A percentile compares a stretch with the other conserved stretches of the same genome.
These are phyloP conservation scores for Aspidiotus rigidus DNA, from an alignment of 2,888 invertebrate genomes.

Conservation along the genomic window DNA sequence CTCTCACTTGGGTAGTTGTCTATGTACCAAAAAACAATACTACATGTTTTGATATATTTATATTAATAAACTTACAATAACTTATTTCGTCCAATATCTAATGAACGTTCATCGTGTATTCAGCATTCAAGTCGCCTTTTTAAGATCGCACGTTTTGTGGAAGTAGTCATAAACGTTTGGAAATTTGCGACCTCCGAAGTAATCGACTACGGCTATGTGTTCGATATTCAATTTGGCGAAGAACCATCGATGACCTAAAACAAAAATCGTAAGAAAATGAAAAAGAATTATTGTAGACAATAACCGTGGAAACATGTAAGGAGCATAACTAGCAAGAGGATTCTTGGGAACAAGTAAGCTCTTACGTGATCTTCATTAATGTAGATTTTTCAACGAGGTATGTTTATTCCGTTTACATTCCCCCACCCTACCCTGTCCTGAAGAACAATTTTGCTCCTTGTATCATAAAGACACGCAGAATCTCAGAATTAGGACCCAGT, in stretches of 20 bases:
- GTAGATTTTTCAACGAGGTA: background rate
- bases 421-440: too few species aligned
- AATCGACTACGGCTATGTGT: constrained; percentile 66
- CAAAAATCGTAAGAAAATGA: constrained; percentile 24
- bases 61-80: too few species aligned
- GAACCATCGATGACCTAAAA: constrained; percentile 68
- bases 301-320: background rate
- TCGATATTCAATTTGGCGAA: constrained; percentile 65
- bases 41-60: too few species aligned
- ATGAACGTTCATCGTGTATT: too few species aligned
- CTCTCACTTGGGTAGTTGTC: too few species aligned
- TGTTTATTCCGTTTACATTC: too few species aligned
- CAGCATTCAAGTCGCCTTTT: background rate
- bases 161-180: constrained; percentile 55
- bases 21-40: too few species aligned
- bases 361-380: background rate
- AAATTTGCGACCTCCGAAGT: constrained; percentile 69
- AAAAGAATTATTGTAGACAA: background rate
- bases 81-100: too few species aligned
- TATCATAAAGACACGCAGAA: background rate
- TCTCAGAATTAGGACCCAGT: background rate
- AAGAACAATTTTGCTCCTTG: too few species aligned
- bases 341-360: background rate
- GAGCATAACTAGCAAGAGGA: background rate
- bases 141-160: constrained; percentile 5